Conservation (phyloP, 2,888 invertebrate species). For the Frankliniella intonsa region DNA sequence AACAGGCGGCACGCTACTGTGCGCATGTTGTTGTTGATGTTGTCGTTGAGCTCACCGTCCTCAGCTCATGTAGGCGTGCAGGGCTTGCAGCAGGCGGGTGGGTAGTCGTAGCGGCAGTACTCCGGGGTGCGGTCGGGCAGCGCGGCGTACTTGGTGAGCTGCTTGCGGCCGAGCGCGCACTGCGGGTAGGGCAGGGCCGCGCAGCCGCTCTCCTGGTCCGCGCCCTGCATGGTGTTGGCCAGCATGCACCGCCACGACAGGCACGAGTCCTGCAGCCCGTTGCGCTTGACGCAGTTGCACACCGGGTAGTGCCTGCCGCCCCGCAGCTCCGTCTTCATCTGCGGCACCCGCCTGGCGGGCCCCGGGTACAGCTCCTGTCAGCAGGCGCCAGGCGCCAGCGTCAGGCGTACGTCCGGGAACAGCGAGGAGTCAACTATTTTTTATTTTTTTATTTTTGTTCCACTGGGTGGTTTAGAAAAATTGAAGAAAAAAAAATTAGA, state of each 20-base stretch:
- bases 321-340: slow-evolving; percentile 48
- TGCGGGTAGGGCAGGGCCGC: neutral
- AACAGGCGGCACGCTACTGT: neutral
- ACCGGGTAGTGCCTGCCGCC: slow-evolving; percentile 48
- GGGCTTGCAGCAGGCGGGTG: neutral
- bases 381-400: slow-evolving; percentile 43
- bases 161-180: neutral
- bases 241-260: slow-evolving; percentile 2
- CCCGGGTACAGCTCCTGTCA: slow-evolving; percentile 41
- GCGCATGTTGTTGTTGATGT: neutral
- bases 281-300: slow-evolving; percentile 29
- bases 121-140: slow-evolving; percentile 20
- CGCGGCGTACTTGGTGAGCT: slow-evolving; percentile 9
- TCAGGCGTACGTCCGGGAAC: neutral
- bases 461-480: too few species aligned
- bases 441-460: too few species aligned
- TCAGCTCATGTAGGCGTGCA: neutral
- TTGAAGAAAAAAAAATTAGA: too few species aligned
- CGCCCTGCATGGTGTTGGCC: neutral
- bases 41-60: neutral
- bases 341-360: slow-evolving; percentile 45
- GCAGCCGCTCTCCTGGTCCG: neutral
- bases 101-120: slow-evolving; percentile 7
- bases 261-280: slow-evolving; percentile 21
- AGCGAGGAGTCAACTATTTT: neutral